These are phyloP conservation scores for Stigmatopora argus DNA, from an alignment of 2,113 vertebrate species.

Conservation along the genomic window DNA sequence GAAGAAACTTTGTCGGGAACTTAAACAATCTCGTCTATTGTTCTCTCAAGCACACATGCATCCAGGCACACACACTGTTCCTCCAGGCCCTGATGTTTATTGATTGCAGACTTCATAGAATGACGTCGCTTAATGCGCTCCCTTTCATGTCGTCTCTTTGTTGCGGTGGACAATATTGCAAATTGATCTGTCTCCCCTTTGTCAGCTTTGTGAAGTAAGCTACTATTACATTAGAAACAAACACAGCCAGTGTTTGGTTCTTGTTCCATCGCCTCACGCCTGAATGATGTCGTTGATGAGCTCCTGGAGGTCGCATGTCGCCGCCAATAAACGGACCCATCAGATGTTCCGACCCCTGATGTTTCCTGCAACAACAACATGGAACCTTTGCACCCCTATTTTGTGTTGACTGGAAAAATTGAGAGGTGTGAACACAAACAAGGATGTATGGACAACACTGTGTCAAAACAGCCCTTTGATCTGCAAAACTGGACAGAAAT, in stretches of 20 bases:
- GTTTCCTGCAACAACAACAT: constrained; percentile 36
- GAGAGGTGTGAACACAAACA: constrained; percentile 56
- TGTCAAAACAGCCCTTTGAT: not conserved
- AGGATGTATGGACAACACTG: constrained; percentile 10
- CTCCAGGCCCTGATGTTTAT: constrained; percentile 84
- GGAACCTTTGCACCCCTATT: constrained; percentile 16
- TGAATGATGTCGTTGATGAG: constrained; percentile 78
- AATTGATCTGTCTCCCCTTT: constrained; percentile 91
- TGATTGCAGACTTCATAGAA: constrained; percentile 87
- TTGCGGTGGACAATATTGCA: constrained; percentile 83
- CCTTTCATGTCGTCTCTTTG: constrained; percentile 94
- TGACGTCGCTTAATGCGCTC: constrained; percentile 84
- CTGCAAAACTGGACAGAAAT: not conserved
- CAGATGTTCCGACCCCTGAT: constrained; percentile 82
- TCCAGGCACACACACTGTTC: constrained; percentile 4
- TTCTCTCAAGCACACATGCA: constrained; percentile 7
- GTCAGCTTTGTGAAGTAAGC: constrained; percentile 70
- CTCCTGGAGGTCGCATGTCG: constrained; percentile 82
- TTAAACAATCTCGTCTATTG: constrained; percentile 51
- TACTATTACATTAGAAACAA: constrained; percentile 71
- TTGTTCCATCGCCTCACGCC: constrained; percentile 71
- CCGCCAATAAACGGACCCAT: constrained; percentile 83
- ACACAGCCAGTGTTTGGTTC: constrained; percentile 34
- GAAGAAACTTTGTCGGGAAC: constrained; percentile 57
- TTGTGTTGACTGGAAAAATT: constrained; percentile 44